Percentiles rank a stretch among this genome's conserved stretches.
Conservation (phyloP, 2,888 invertebrate species). For the Parnassius glacialis region DNA sequence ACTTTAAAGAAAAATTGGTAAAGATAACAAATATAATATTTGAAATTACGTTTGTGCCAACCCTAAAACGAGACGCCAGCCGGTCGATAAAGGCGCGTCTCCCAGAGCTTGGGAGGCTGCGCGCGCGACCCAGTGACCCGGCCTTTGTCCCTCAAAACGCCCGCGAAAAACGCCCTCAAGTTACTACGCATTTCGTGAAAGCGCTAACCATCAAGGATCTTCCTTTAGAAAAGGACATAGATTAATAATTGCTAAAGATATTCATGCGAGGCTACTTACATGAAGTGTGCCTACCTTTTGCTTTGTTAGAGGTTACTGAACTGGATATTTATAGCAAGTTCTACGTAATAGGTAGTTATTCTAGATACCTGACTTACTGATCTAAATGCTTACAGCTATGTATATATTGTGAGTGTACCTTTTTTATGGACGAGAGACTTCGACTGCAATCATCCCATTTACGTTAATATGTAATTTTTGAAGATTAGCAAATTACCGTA, state of each 20-base stretch:
- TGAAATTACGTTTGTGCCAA: conserved; percentile 40
- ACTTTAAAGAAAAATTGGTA: neutral
- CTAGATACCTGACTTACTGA: conserved; percentile 16
- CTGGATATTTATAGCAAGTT: conserved; percentile 9
- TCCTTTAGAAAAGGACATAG: neutral
- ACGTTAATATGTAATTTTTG: no score
- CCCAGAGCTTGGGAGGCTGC: conserved; percentile 76
- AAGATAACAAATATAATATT: neutral
- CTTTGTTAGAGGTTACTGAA: conserved; percentile 17
- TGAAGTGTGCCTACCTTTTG: conserved; percentile 35
- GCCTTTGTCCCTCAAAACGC: conserved; percentile 52
- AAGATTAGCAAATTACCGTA: no score
- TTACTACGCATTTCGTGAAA: conserved; percentile 31
- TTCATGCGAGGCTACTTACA: conserved; percentile 29
- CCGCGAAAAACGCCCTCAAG: conserved; percentile 41
- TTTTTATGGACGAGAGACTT: no score
- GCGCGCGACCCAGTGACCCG: conserved; percentile 85
- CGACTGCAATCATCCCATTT: no score
- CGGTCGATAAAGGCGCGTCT: conserved; percentile 80
- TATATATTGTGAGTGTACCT: neutral
- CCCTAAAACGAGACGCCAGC: conserved; percentile 61
- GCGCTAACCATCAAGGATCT: conserved; percentile 33
- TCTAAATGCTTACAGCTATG: conserved; percentile 6
- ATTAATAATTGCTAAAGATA: conserved; percentile 9
- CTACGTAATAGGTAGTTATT: conserved; percentile 20